Conservation (phyloP, 2,113 vertebrate species). For the Anoplopoma fimbria region DNA sequence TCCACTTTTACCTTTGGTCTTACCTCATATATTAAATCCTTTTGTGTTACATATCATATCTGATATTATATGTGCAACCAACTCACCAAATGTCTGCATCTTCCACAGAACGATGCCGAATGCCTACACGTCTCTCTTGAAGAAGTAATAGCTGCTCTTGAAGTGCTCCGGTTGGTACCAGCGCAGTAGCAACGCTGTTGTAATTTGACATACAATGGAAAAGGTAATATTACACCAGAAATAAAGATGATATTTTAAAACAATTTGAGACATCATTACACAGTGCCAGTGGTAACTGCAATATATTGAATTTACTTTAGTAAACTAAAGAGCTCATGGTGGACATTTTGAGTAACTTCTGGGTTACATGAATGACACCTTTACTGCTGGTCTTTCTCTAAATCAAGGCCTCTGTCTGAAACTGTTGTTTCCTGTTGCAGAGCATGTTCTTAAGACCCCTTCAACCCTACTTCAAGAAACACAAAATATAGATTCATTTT, state of each 20-base stretch:
- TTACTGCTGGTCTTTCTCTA: conserved; percentile 1
- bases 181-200: conserved; percentile 82
- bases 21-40: neutral
- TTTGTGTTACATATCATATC: neutral
- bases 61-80: neutral
- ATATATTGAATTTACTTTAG: neutral
- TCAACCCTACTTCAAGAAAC: neutral
- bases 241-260: too few relatives aligned
- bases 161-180: conserved; percentile 87
- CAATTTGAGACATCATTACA: too few relatives aligned
- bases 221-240: too few relatives aligned
- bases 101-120: conserved; percentile 86
- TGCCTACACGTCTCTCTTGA: conserved; percentile 84
- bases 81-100: conserved; percentile 84
- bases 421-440: conserved; percentile 25
- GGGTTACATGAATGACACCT: neutral
- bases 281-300: neutral
- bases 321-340: neutral
- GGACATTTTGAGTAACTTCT: neutral
- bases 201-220: neutral
- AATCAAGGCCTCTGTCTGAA: neutral
- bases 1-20: neutral
- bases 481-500: neutral
- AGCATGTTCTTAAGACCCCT: conserved; percentile 6
- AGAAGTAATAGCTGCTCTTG: conserved; percentile 82